Conservation (phyloP, 2,797 vertebrate genomes). For the Hydrophis major region DNA sequence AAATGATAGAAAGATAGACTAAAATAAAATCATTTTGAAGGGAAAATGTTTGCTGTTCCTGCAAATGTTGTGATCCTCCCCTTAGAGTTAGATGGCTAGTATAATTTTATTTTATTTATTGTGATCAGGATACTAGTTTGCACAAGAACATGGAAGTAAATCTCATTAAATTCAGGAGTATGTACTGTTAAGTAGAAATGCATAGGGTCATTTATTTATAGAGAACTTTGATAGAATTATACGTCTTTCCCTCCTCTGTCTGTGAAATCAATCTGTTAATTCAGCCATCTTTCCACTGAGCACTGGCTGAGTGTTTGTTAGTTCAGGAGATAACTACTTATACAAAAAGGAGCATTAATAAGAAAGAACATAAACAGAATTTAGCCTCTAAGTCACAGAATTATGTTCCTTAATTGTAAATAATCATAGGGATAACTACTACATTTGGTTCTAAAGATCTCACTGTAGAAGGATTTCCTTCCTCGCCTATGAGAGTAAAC, state of each 20-base stretch:
- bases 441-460: background rate
- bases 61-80: slow-evolving; percentile 22
- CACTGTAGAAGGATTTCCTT: background rate
- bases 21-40: background rate
- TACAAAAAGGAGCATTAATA: background rate
- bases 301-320: background rate
- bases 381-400: background rate
- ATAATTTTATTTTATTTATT: background rate
- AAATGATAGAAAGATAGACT: slow-evolving; percentile 15
- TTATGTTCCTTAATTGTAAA: background rate
- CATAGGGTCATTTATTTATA: background rate
- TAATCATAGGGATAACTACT: background rate
- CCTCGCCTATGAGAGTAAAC: background rate
- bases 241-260: background rate
- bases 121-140: background rate
- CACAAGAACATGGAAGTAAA: background rate
- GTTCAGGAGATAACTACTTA: background rate
- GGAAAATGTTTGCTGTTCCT: background rate
- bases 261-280: background rate
- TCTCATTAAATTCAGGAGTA: background rate
- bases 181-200: background rate
- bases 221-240: background rate
- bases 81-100: slow-evolving; percentile 31
- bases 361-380: background rate
- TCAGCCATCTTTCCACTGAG: background rate